Percentiles rank a stretch among this genome's conserved stretches.
Evolutionary conservation across 2,888 invertebrate genomes (phyloP).

Genomic region (Eristalis pertinax): DNA sequence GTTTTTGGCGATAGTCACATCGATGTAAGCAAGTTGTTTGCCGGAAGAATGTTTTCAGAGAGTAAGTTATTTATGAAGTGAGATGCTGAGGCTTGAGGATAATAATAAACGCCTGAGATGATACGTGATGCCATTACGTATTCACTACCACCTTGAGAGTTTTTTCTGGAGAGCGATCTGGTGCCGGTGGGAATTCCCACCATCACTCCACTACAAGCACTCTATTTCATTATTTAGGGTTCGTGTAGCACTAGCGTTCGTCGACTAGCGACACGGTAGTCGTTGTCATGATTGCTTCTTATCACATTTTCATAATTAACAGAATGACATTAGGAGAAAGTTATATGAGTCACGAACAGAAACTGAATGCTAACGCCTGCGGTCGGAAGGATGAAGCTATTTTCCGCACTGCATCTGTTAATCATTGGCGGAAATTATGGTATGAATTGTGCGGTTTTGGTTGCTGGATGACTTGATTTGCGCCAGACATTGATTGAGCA

Average conservation of each 20-base stretch:
- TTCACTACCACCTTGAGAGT: constrained; percentile 61
- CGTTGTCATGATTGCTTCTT: constrained; percentile 69
- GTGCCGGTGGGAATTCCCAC: constrained; percentile 35
- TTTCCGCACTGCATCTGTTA: background rate
- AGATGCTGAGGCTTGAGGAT: constrained; percentile 51
- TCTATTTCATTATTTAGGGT: constrained; percentile 49
- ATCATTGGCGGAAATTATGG: background rate
- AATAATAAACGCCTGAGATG: constrained; percentile 65
- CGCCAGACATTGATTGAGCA: too few species aligned
- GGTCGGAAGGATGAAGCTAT: background rate
- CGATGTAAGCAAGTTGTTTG: constrained; percentile 16
- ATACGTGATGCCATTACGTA: constrained; percentile 69
- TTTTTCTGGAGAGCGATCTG: constrained; percentile 34
- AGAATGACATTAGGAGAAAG: constrained; percentile 62
- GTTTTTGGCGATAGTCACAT: constrained; percentile 9
- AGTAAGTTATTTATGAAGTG: constrained; percentile 66
- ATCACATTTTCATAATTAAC: constrained; percentile 72
- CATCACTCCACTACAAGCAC: background rate
- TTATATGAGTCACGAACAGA: constrained; percentile 60
- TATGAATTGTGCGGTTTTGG: background rate
- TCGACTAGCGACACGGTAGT: constrained; percentile 45
- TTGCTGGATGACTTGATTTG: background rate
- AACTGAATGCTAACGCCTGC: background rate
- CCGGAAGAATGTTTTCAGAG: background rate
- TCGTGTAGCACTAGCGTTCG: constrained; percentile 37